phyloP scores from a whole-genome alignment of 2,888 invertebrate species.

The Cephus rjabovi region DNA sequence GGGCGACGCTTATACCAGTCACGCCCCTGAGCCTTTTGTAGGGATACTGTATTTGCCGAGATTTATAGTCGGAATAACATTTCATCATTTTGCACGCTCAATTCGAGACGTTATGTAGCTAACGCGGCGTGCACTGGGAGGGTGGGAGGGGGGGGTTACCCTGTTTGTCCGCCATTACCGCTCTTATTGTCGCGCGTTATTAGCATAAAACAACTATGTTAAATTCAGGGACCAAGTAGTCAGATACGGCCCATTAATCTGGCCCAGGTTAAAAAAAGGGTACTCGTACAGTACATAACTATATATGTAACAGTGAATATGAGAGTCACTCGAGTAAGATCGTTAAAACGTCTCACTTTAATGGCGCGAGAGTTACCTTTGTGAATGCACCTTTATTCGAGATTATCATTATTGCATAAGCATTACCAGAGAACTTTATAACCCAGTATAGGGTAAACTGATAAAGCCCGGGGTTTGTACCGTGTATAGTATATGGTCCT shows the following conservation, averaged over 20 bases:
- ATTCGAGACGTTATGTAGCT: constrained; percentile 42
- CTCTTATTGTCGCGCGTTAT: constrained; percentile 25
- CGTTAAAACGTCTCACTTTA: neutral
- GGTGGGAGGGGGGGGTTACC: neutral
- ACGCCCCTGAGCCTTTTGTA: constrained; percentile 17
- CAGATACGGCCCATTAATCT: constrained; percentile 1
- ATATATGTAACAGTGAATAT: neutral
- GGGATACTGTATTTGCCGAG: constrained; percentile 23
- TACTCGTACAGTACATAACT: too few species aligned
- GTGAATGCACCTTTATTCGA: too few species aligned
- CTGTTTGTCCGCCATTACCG: constrained; percentile 4
- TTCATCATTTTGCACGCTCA: constrained; percentile 58
- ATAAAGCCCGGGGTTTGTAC: too few species aligned
- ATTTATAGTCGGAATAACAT: constrained; percentile 56
- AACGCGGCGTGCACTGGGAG: constrained; percentile 24
- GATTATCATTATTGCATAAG: too few species aligned
- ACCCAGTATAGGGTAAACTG: too few species aligned
- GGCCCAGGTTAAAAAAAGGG: neutral
- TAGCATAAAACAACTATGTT: constrained; percentile 45
- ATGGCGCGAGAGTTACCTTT: too few species aligned
- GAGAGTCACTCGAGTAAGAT: neutral
- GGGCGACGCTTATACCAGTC: neutral
- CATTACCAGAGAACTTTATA: too few species aligned
- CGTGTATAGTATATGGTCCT: too few species aligned
- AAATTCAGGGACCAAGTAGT: neutral